Base-by-base conservation (phyloP, 2,888 invertebrate genomes). In the Cosmia pyralina region DNA sequence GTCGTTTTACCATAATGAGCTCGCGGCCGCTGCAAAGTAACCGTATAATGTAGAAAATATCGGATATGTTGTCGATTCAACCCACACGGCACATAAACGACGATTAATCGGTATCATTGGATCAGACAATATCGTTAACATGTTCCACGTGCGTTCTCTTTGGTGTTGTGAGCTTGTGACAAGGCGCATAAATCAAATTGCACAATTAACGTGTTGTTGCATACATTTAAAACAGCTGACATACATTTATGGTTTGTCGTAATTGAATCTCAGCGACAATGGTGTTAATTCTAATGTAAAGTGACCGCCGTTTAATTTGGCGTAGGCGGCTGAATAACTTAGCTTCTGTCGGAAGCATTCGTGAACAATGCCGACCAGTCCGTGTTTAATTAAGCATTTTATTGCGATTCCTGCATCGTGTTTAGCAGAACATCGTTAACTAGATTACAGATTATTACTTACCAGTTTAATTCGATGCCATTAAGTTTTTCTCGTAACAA, bases 331-430 rank as follows among this genome's bases (percentile, higher is more conserved):
- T 79, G 89, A 89, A 91, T 91, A 90, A 88, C 83, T 90, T 88
- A 88, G 89, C 91, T 88, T 88, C 90, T 93, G 93, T 92, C 93
- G 93, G 93, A 93, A 93, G 90, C 86, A 84, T 76, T 82, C 85
- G 75, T 81, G 86, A 88, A 90, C 90, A 90, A 90, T 88, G 85
- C 85, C 85, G 80, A 75, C 81, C 44, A 55, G 66, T 77, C 74
- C 63, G 70, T 82, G 82, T 83, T 89, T 88, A 90, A 91, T 90
- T 90, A 90, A 85, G 74, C 83, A 85, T 86, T 81, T 81, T 80
- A 88, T 88, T 89, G 85, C 80, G 58, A 81, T 78, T 79, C 73
- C 71, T 83, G 74, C 82, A 83, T 82, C 70, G 69, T 70, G 77
- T 85, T 83, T 72, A 85, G 77, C 71, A 63, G 78, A 83, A 82